phyloP scores from a whole-genome alignment of 2,113 vertebrate species.

The Dromaius novaehollandiae region DNA sequence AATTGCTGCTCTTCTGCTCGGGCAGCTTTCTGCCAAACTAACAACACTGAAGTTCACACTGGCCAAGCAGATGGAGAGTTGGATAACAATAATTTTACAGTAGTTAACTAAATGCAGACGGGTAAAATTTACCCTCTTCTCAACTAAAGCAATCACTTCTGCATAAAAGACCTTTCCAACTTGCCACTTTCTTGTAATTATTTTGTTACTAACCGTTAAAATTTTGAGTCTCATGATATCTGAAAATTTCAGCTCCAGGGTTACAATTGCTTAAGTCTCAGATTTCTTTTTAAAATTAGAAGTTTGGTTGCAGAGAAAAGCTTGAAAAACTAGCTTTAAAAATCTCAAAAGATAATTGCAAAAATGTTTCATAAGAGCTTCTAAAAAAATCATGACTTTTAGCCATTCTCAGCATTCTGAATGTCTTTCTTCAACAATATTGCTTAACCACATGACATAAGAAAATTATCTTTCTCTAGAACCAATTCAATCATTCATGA shows the following conservation, averaged over 20 bases:
- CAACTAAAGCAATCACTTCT: neutral
- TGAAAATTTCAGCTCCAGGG: neutral
- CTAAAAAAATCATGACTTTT: neutral
- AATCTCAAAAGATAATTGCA: neutral
- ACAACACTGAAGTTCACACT: neutral
- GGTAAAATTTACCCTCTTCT: neutral
- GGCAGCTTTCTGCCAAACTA: neutral
- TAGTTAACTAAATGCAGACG: neutral
- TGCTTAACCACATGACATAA: neutral
- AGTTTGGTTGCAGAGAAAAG: neutral
- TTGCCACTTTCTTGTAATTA: neutral
- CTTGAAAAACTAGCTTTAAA: neutral
- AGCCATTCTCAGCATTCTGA: slow-evolving; percentile 19
- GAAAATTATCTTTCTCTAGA: slow-evolving; percentile 13
- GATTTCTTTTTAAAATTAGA: neutral
- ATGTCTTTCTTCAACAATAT: neutral
- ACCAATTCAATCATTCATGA: slow-evolving; percentile 8
- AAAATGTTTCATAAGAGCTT: neutral
- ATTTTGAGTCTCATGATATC: neutral
- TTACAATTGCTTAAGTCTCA: too few species aligned
- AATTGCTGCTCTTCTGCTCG: neutral
- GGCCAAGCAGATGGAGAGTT: neutral
- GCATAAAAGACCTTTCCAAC: neutral
- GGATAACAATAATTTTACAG: neutral
- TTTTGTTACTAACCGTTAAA: neutral